A percentile compares a stretch with the other conserved stretches of the same genome.
phyloP scores from a whole-genome alignment of 2,797 vertebrate genomes.

The Muscicapa comitata region DNA sequence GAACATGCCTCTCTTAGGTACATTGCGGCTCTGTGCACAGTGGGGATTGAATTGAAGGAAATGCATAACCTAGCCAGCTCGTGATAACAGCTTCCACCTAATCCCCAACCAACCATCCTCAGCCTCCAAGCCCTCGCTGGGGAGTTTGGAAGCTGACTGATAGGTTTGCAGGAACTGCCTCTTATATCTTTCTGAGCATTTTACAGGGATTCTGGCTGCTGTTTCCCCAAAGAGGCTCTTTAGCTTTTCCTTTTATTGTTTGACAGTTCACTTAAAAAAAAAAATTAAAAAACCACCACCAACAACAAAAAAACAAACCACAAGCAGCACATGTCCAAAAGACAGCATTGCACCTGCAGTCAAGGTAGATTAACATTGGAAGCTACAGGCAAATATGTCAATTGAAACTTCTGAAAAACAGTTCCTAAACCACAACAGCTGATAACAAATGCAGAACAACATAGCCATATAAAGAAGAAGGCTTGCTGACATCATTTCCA shows the following conservation, averaged over 20 bases:
- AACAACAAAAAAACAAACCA: background rate
- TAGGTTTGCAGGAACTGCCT: background rate
- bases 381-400: background rate
- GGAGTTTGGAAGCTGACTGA: background rate
- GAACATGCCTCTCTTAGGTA: background rate
- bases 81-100: constrained; percentile 25
- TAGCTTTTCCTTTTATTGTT: background rate
- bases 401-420: background rate
- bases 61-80: background rate
- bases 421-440: background rate
- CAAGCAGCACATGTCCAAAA: background rate
- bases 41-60: constrained; percentile 42
- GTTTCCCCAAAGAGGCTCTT: background rate
- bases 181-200: background rate
- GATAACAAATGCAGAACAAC: background rate
- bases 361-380: background rate
- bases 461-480: background rate
- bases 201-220: background rate
- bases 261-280: background rate
- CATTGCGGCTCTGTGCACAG: background rate
- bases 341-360: background rate
- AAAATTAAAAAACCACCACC: too few species aligned
- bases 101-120: background rate
- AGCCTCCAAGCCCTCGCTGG: background rate
- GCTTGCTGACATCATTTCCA: background rate